Evolutionary conservation across 2,113 vertebrate species (phyloP), one percentile per base, ranked within the genome.

Genomic region (Saccopteryx leptura): DNA sequence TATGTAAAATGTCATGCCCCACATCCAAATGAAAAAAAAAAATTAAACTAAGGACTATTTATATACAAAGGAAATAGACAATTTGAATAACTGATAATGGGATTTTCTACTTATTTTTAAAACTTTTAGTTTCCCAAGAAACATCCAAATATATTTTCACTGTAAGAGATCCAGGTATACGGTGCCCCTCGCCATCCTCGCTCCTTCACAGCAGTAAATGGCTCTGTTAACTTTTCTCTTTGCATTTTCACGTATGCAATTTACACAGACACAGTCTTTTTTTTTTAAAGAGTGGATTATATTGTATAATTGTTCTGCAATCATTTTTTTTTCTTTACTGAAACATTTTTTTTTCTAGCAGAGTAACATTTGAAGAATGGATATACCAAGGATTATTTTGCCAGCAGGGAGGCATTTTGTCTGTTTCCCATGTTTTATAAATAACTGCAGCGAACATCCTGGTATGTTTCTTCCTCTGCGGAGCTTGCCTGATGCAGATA

Each of bases 51-150:
- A 72, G 58, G 33, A 85, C 52, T 96, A 24, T 54, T 79, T 85
- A 33, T 58, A 14, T 58, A 92, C 54, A 31, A 84, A 90, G 19
- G 65, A 75, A 74, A 39, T 28, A 81, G 78, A 91, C 6, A 58
- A 74, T 56, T 66, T 54, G 90, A 24, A 21, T 78, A 15, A 52
- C 39, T 89, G 21, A 4, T 46, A 88, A 82, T 39, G 10, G 26
- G 31, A 63, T 31, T 90, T 91, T 93, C 31, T 76, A 19, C 60
- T 87, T 69, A 46, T 95, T 85, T 60, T 78, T 5, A 33, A 76
- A 88, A 75, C 7, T 52, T 68, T 81, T 24, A 91, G 82, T 74
- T 72, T 95, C 46, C 63, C n/a, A 87, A 80, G 39, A 92, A 78
- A 68, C 15, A 66, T 80, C 63, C 24, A 26, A 88, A 12, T 86